These are phyloP conservation scores for Heliopora coerulea DNA, from an alignment of 92 coral and sea anemone genomes.

Conservation along the genomic window DNA sequence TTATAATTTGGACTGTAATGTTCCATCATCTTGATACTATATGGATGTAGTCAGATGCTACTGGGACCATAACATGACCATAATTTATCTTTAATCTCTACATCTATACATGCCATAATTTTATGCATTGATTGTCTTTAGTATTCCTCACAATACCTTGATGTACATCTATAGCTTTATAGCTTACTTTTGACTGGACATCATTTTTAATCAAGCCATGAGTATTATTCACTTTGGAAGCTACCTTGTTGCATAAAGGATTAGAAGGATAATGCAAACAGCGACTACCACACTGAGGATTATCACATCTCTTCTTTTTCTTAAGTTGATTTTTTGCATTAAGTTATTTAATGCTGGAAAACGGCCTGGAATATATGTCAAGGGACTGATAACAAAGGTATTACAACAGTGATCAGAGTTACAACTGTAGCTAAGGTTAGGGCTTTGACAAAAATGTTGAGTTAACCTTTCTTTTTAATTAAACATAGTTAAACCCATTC, in stretches of 20 bases:
- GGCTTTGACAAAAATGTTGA: too few relatives aligned
- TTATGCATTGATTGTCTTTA: neutral
- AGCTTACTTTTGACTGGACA: neutral
- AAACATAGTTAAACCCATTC: too few relatives aligned
- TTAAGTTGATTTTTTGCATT: conserved; percentile 88
- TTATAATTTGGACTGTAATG: too few relatives aligned
- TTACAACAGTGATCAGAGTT: neutral
- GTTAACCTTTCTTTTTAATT: too few relatives aligned
- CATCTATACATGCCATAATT: neutral
- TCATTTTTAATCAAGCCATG: too few relatives aligned
- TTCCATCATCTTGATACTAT: too few relatives aligned
- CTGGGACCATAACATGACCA: too few relatives aligned
- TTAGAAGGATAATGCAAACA: conserved; percentile 76
- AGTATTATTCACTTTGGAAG: neutral
- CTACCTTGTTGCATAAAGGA: conserved; percentile 73
- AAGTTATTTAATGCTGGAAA: conserved; percentile 92
- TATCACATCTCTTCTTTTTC: conserved; percentile 91
- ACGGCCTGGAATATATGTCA: conserved; percentile 65
- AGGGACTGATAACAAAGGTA: conserved; percentile 16
- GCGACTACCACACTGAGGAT: conserved; percentile 91
- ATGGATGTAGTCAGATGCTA: too few relatives aligned
- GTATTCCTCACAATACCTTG: neutral
- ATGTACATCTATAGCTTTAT: neutral
- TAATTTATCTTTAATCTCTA: neutral
- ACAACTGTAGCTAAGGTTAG: too few relatives aligned